Percentiles rank a stretch among this genome's conserved stretches.
These are phyloP conservation scores for Motacilla tschutschensis DNA, from an alignment of 2,113 vertebrate species.

Conservation along the genomic window DNA sequence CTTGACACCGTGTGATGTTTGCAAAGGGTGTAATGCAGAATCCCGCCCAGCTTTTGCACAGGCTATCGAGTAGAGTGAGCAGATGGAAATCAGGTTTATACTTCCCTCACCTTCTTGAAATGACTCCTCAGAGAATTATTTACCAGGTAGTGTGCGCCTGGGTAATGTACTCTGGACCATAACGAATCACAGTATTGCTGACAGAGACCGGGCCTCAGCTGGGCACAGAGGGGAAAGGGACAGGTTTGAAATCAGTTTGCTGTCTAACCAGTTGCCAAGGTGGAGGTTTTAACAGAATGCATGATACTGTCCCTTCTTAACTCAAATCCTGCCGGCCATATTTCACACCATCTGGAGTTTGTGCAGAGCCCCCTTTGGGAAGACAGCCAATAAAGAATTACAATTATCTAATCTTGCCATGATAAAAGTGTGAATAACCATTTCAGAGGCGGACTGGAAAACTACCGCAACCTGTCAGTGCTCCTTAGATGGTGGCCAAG, in stretches of 20 bases:
- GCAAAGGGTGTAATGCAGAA: background rate
- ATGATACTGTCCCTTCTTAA: conserved; percentile 32
- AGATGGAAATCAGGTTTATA: conserved; percentile 5
- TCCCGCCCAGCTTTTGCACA: background rate
- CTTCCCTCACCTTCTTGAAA: background rate
- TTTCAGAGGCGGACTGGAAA: conserved; percentile 49
- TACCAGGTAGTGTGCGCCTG: background rate
- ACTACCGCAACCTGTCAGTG: conserved; percentile 12
- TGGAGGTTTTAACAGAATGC: conserved; percentile 14
- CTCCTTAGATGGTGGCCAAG: background rate
- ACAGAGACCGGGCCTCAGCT: background rate
- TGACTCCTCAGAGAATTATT: conserved; percentile 1
- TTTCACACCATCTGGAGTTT: conserved; percentile 61
- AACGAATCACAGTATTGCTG: background rate
- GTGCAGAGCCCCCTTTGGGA: conserved; percentile 33
- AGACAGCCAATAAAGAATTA: conserved; percentile 32
- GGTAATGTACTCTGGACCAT: background rate
- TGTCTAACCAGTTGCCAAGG: conserved; percentile 33
- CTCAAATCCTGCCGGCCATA: conserved; percentile 2
- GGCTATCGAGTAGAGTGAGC: background rate
- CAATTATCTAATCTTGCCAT: conserved; percentile 46
- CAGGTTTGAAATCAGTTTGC: conserved; percentile 4
- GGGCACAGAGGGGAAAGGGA: background rate
- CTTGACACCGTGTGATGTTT: background rate
- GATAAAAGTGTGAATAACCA: conserved; percentile 44